Evolutionary conservation across 2,113 vertebrate genomes (phyloP).

Genomic region (Miniopterus natalensis): DNA sequence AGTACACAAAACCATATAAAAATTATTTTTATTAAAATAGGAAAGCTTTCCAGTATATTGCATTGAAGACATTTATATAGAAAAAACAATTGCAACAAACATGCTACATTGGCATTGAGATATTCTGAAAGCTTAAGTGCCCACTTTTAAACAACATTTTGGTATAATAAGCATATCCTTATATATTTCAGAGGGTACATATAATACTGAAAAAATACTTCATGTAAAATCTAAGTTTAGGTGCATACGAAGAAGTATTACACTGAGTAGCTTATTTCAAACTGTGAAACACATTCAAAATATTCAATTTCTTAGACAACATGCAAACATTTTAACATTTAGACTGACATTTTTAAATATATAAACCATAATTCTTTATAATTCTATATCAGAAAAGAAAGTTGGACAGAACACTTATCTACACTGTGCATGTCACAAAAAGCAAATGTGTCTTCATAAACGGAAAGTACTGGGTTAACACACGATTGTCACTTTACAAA

Average conservation of each 20-base stretch:
- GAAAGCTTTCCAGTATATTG: slow-evolving; percentile 87
- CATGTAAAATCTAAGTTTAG: slow-evolving; percentile 89
- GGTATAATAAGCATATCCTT: slow-evolving; percentile 88
- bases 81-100: slow-evolving; percentile 85
- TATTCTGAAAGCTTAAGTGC: slow-evolving; percentile 86
- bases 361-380: slow-evolving; percentile 86
- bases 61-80: slow-evolving; percentile 85
- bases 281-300: slow-evolving; percentile 87
- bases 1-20: slow-evolving; percentile 78
- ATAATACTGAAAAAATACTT: slow-evolving; percentile 95
- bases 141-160: slow-evolving; percentile 87
- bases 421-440: slow-evolving; percentile 89
- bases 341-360: slow-evolving; percentile 91
- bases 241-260: slow-evolving; percentile 87
- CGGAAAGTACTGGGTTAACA: slow-evolving; percentile 80
- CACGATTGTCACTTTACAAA: slow-evolving; percentile 93
- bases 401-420: slow-evolving; percentile 88
- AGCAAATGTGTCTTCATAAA: slow-evolving; percentile 89
- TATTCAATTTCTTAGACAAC: slow-evolving; percentile 91
- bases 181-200: slow-evolving; percentile 89
- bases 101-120: slow-evolving; percentile 80
- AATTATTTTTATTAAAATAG: slow-evolving; percentile 89
- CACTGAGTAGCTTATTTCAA: slow-evolving; percentile 88
- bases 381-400: slow-evolving; percentile 84
- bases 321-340: slow-evolving; percentile 92